Base-by-base conservation (phyloP, 1,140 invertebrate species). In the Drosophila novamexicana region DNA sequence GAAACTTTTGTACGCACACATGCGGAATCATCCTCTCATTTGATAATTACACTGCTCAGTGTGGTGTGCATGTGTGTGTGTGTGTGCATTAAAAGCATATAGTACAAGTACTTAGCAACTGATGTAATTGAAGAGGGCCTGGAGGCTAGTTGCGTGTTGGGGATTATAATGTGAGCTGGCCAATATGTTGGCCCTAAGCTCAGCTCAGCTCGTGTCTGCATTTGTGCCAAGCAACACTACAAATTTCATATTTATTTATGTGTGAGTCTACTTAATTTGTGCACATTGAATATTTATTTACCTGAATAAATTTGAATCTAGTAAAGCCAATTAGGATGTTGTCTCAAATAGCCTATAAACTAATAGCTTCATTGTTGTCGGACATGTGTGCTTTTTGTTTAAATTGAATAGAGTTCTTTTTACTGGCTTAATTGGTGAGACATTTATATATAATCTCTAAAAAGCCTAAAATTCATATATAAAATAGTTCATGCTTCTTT, bases 21-120 rank as follows among this genome's bases (percentile, higher is more conserved):
- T 49, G 58, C 14, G 34, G 39, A 56, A 65, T 50, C 62, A 72
- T 32, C 37, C 52, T 39, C 37, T 65, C 44, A 22, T 39, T 65
- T 42, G 36, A 56, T 57, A 58, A 66, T 58, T 66, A 52, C 16
- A 45, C 39, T 18, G 36, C 22, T 36, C 29, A 22, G 42, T 22
- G 44, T 37, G 1, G 18, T 18, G 18, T 18, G 18, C 18, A 18
- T 14, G 12, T 36, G 37, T 34, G 32, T 34, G 37, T 34, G 49
- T 53, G n/a, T 42, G 14, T 53, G 22, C 42, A 18, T 5, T 6
- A 10, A 44, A 22, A 16, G 32, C 14, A 18, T 47, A 18, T 47
- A 18, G 7, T 53, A 16, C 32, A 37, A 49, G 44, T 32, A n/a
- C 32, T 49, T 34, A 36, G 9, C 16, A 18, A 16, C 7, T 54